Evolutionary conservation across 1,140 invertebrate species (phyloP).

Genomic region (Melipona quadrifasciata): DNA sequence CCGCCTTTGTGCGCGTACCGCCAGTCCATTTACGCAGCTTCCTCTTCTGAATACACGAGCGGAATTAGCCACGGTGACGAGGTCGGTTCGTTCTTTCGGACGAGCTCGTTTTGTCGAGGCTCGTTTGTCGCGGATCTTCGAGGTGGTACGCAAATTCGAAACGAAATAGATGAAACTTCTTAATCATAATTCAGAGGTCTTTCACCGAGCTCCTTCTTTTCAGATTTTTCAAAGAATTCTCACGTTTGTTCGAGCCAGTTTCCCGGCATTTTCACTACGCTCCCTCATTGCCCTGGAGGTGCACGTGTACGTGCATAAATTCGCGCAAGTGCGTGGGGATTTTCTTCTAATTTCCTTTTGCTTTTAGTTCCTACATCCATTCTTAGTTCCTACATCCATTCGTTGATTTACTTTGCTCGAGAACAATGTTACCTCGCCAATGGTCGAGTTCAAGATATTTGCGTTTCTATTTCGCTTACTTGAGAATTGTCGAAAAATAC

Average conservation of each 20-base stretch:
- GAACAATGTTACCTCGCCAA: not conserved
- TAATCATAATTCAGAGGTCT: not conserved
- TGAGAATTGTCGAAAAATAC: too few relatives aligned
- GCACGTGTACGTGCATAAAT: not conserved
- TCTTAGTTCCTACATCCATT: not conserved
- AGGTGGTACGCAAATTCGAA: not conserved
- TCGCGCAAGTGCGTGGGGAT: not conserved
- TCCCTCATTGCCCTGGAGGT: not conserved
- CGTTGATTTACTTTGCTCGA: not conserved
- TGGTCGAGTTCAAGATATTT: not conserved
- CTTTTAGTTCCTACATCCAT: not conserved
- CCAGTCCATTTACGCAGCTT: not conserved
- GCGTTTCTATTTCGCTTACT: too few relatives aligned
- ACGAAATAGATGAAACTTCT: not conserved
- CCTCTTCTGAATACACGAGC: not conserved
- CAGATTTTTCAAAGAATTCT: not conserved
- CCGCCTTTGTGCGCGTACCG: conserved; percentile 30
- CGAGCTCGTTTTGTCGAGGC: not conserved
- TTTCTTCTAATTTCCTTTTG: not conserved
- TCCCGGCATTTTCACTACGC: not conserved
- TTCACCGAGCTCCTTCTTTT: not conserved
- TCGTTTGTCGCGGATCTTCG: too few relatives aligned
- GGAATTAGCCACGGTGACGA: conserved; percentile 1
- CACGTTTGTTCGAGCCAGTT: not conserved
- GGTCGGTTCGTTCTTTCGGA: not conserved